Conservation (phyloP, 2,888 invertebrate genomes). For the Drosophila neotestacea region DNA sequence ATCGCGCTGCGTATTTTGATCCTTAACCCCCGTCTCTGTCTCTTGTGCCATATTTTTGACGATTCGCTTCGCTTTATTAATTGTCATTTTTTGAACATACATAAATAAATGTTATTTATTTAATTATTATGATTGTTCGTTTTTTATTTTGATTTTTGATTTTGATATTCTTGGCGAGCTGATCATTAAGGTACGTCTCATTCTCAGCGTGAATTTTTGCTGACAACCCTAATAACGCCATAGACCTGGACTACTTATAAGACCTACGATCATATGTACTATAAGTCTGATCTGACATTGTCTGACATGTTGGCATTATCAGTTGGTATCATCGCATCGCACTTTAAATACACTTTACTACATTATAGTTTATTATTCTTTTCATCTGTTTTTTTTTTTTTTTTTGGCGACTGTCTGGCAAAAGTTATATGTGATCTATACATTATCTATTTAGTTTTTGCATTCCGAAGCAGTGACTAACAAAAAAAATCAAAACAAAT, state of each 20-base stretch:
- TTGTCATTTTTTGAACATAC: constrained; percentile 18
- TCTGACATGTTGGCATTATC: constrained; percentile 64
- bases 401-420: constrained; percentile 58
- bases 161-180: constrained; percentile 5
- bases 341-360: constrained; percentile 47
- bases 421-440: constrained; percentile 53
- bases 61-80: constrained; percentile 42
- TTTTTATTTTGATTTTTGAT: constrained; percentile 14
- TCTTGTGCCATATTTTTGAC: constrained; percentile 61
- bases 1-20: constrained; percentile 58
- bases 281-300: constrained; percentile 48
- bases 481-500: constrained; percentile 69
- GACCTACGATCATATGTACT: constrained; percentile 5
- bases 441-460: constrained; percentile 25
- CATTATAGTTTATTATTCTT: constrained; percentile 20
- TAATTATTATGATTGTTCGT: constrained; percentile 12
- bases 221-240: constrained; percentile 17
- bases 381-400: constrained; percentile 9
- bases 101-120: constrained; percentile 20
- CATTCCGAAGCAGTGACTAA: constrained; percentile 65
- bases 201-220: constrained; percentile 50
- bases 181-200: constrained; percentile 29
- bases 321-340: constrained; percentile 49
- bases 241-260: constrained; percentile 11
- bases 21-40: constrained; percentile 45